Evolutionary conservation across 1,140 invertebrate genomes (phyloP), one percentile per base, ranked within the genome.

Genomic region (Phortica variegata): DNA sequence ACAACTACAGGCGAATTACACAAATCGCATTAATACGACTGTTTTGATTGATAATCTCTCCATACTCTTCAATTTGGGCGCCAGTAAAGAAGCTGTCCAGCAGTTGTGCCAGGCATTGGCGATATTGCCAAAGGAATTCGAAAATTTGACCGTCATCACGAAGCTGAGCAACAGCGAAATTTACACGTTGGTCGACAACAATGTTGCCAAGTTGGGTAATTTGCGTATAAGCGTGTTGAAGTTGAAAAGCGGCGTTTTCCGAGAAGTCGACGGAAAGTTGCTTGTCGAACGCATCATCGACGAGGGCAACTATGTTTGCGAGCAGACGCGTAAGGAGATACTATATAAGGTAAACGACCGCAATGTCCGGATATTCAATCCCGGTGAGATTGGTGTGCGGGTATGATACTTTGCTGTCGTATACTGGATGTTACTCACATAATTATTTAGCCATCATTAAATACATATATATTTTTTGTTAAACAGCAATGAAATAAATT

Each of bases 321-420:
- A 73, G 52, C 42, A 73, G 53, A 48, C 54, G 23, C 52, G 65
- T 55, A 69, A 78, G 52, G 70, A 77, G 73, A 48, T 85, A 65
- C 77, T 87, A 15, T 89, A 83, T 54, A 88, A 86, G 77, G 78
- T 88, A 43, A 82, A 82, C 60, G 86, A 89, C 76, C 81, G 82
- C 65, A 84, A 86, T 62, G 80, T 89, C 7, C 85, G 85, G 65
- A 78, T 87, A 34, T 84, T 85, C 68, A 79, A 82, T 44, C 85
- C 85, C 19, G 86, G 86, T 26, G 79, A 76, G 50, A 54, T 73
- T 43, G 74, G 74, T 20, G 54, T 76, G 7, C 52, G 50, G 26
- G 21, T 54, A 33, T 61, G 39, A 46, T 17, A 15, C n/a, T n/a
- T n/a, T n/a, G n/a, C n/a, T n/a, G n/a, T n/a, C n/a, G n/a, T n/a